phyloP scores from a whole-genome alignment of 1,140 invertebrate genomes.

The Zaprionus davidi region DNA sequence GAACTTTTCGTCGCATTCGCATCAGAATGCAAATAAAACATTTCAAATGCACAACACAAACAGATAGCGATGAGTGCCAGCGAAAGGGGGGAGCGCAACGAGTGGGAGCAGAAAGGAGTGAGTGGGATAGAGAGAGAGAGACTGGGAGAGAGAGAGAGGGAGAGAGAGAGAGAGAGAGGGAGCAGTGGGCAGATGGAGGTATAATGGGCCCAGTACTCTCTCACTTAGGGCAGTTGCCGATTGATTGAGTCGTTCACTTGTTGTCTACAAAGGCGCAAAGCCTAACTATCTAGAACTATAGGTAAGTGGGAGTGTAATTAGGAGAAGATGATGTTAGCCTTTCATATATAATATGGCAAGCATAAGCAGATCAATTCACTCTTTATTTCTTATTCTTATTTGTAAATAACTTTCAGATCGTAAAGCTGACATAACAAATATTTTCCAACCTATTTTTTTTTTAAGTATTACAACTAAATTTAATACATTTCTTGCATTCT shows the following conservation, averaged over 20 bases:
- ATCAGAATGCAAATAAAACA: slow-evolving; percentile 81
- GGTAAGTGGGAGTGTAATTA: background rate
- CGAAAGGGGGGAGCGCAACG: background rate
- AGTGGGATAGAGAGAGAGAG: background rate
- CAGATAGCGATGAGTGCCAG: slow-evolving; percentile 7
- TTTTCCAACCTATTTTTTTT: too few relatives aligned
- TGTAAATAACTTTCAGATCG: too few relatives aligned
- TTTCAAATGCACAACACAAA: slow-evolving; percentile 66
- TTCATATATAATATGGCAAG: background rate
- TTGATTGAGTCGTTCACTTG: slow-evolving; percentile 9
- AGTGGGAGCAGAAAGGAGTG: background rate
- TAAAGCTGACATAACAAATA: too few relatives aligned
- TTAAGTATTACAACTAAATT: too few relatives aligned
- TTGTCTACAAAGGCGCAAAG: background rate
- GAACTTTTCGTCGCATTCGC: slow-evolving; percentile 74
- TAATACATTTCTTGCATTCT: too few relatives aligned
- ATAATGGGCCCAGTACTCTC: slow-evolving; percentile 4
- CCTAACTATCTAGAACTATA: background rate
- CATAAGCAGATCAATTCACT: too few relatives aligned
- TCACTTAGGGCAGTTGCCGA: slow-evolving; percentile 8
- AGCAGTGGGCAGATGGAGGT: slow-evolving; percentile 2
- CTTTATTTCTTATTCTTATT: too few relatives aligned
- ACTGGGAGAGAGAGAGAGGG: background rate
- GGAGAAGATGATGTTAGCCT: background rate
- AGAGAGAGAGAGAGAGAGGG: background rate